phyloP scores from a whole-genome alignment of 2,113 vertebrate genomes.

The Donacobius atricapilla region DNA sequence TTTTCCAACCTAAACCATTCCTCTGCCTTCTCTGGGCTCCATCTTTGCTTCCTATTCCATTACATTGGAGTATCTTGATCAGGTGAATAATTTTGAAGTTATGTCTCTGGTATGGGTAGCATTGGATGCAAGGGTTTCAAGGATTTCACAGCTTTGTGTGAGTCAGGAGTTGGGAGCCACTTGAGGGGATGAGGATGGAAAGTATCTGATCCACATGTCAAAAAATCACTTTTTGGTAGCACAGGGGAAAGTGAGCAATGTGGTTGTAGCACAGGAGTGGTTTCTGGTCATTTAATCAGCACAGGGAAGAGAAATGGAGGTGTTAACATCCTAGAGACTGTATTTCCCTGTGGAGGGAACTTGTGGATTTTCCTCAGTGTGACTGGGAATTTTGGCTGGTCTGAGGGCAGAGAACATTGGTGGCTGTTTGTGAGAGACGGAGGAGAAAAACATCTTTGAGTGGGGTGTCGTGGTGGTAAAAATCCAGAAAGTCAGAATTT shows the following conservation, averaged over 20 bases:
- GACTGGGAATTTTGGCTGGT: background rate
- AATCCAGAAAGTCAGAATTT: background rate
- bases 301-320: background rate
- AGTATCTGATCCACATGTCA: background rate
- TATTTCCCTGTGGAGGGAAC: background rate
- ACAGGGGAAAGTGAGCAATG: background rate
- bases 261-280: background rate
- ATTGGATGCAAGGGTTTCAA: background rate
- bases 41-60: background rate
- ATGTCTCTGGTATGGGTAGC: background rate
- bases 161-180: background rate
- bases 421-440: background rate
- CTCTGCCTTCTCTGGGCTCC: background rate
- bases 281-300: background rate
- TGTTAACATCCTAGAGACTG: background rate
- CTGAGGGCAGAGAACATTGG: background rate
- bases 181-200: background rate
- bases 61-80: background rate
- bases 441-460: background rate
- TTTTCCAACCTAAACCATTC: background rate
- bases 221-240: background rate
- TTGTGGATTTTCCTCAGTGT: background rate
- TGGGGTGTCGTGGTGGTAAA: background rate
- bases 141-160: background rate
- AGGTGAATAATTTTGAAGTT: background rate